Evolutionary conservation across 2,888 invertebrate genomes (phyloP).

Genomic region (Furcula furcula): DNA sequence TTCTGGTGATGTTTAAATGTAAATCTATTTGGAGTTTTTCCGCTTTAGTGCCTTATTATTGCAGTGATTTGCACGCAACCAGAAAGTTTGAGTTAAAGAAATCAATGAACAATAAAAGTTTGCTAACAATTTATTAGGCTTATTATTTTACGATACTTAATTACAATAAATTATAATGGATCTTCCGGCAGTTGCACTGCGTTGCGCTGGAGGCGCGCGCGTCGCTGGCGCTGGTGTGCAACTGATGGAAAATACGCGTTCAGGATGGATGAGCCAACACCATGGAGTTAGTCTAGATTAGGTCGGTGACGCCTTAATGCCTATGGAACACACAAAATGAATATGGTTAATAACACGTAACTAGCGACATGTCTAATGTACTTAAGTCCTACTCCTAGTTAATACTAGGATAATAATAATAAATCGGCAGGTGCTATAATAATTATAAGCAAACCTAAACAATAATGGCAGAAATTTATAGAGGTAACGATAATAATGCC

Average conservation of each 20-base stretch:
- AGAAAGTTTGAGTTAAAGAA: too few species aligned
- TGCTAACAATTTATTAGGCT: conserved; percentile 38
- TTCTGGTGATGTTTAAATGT: too few species aligned
- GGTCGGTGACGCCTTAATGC: conserved; percentile 47
- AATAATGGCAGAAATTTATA: too few species aligned
- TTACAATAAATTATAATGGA: conserved; percentile 23
- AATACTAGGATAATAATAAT: too few species aligned
- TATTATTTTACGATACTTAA: conserved; percentile 50
- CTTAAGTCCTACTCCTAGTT: too few species aligned
- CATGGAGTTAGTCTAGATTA: conserved; percentile 55
- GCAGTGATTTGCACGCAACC: too few species aligned
- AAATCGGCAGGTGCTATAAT: too few species aligned
- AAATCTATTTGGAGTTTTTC: too few species aligned
- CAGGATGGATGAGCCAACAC: conserved; percentile 68
- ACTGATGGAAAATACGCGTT: conserved; percentile 75
- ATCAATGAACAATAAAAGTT: conserved; percentile 7
- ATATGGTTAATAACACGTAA: conserved; percentile 18
- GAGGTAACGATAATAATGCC: too few species aligned
- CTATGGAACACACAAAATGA: conserved; percentile 47
- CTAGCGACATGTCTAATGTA: too few species aligned
- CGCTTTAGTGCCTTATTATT: too few species aligned
- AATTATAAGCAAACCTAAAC: too few species aligned
- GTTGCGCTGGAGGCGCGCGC: conserved; percentile 23
- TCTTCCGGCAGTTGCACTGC: conserved; percentile 79
- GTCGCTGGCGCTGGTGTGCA: conserved; percentile 50